Conservation (phyloP, 2,113 vertebrate genomes). For the Colius striatus region DNA sequence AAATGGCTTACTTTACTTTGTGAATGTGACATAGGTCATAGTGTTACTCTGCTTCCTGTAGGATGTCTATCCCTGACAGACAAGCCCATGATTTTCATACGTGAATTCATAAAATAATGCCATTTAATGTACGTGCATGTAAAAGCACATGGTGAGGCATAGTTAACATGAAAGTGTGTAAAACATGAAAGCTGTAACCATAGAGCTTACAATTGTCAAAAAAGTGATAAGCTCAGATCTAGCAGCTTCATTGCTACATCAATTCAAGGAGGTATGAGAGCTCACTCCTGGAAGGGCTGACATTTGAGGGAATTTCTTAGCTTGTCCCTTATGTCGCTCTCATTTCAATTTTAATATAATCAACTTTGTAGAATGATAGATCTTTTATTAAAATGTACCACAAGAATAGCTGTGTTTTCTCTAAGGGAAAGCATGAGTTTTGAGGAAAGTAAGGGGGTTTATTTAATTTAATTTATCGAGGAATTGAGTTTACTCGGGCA, state of each 20-base stretch:
- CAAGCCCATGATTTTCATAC: not conserved
- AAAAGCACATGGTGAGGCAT: not conserved
- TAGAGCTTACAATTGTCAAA: not conserved
- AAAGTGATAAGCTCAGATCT: not conserved
- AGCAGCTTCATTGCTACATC: not conserved
- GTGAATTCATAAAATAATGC: not conserved
- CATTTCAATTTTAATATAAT: not conserved
- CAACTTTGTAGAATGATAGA: not conserved
- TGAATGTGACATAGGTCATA: not conserved
- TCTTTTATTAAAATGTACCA: not conserved
- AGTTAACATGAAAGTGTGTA: not conserved
- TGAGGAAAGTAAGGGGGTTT: not conserved
- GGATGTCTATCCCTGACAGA: not conserved
- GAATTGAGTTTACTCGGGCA: not conserved
- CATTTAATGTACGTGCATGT: not conserved
- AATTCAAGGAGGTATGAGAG: not conserved
- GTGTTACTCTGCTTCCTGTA: not conserved
- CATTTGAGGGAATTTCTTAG: not conserved
- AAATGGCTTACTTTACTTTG: not conserved
- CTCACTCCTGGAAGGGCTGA: not conserved
- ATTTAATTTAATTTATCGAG: not conserved
- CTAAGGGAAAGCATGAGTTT: not conserved
- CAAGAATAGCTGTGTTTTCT: not conserved
- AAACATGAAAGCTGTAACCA: not conserved
- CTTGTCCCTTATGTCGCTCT: not conserved